Evolutionary conservation across 2,113 vertebrate genomes (phyloP).

Genomic region (Mustela lutreola): DNA sequence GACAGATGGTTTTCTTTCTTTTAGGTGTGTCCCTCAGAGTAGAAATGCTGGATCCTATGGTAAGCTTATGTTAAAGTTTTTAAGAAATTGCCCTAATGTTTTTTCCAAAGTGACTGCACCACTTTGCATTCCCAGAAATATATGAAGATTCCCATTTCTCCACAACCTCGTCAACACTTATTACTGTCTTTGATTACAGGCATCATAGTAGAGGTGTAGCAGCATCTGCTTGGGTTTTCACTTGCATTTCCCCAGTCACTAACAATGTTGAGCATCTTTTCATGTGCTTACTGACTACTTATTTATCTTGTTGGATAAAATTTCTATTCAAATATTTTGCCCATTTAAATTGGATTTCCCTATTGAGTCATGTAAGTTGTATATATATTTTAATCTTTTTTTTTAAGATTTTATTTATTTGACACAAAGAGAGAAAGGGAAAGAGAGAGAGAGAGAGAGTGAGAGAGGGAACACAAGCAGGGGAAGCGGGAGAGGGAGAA

Average conservation of each 20-base stretch:
- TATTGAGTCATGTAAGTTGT: too few relatives aligned
- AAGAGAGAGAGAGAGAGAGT: too few relatives aligned
- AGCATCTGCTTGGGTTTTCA: not conserved
- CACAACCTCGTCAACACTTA: not conserved
- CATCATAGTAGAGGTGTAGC: rapidly evolving
- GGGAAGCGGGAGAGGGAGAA: too few relatives aligned
- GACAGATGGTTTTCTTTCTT: not conserved
- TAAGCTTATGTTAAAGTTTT: not conserved
- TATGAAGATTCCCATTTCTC: not conserved
- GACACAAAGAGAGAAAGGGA: too few relatives aligned
- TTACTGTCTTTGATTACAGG: not conserved
- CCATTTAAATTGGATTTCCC: too few relatives aligned
- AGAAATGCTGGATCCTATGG: not conserved
- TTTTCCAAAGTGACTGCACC: not conserved
- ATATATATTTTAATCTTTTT: too few relatives aligned
- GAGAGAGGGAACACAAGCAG: too few relatives aligned
- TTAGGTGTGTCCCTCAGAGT: not conserved
- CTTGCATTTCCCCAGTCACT: not conserved
- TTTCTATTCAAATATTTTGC: too few relatives aligned
- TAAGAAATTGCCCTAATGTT: not conserved
- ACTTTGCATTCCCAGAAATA: not conserved
- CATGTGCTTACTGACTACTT: too few relatives aligned
- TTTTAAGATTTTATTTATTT: too few relatives aligned
- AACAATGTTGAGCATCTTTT: not conserved
- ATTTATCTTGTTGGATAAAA: too few relatives aligned